phyloP scores from a whole-genome alignment of 2,113 vertebrate species.

The Corythaeola cristata region DNA sequence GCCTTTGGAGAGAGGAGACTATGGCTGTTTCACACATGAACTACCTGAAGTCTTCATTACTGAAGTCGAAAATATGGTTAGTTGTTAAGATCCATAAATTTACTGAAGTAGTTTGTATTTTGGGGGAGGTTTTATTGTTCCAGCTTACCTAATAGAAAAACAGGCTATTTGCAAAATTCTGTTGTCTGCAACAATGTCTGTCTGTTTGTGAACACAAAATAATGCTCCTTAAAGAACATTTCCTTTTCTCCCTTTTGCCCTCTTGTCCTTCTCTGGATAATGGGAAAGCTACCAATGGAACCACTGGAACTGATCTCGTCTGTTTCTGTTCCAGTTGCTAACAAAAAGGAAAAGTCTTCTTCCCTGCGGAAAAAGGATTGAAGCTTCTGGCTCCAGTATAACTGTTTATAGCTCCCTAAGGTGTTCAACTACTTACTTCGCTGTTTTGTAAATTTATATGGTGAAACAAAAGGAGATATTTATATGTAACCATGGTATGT shows the following conservation, averaged over 20 bases:
- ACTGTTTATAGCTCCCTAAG: not conserved
- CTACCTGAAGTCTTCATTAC: not conserved
- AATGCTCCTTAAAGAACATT: not conserved
- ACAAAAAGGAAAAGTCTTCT: not conserved
- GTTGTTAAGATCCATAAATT: not conserved
- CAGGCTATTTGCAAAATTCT: not conserved
- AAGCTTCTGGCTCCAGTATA: not conserved
- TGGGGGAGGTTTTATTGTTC: not conserved
- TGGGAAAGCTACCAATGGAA: not conserved
- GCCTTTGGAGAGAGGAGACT: not conserved
- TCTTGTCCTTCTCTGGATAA: not conserved
- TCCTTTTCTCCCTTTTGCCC: not conserved
- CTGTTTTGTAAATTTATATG: not conserved
- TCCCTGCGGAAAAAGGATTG: not conserved
- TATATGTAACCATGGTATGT: not conserved
- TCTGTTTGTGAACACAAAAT: not conserved
- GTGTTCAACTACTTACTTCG: not conserved
- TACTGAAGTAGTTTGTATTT: not conserved
- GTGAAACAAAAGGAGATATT: constrained; percentile 24
- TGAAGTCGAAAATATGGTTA: not conserved
- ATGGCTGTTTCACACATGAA: not conserved
- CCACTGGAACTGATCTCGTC: not conserved
- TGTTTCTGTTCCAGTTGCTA: not conserved
- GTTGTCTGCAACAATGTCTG: too few species aligned
- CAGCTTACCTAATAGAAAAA: not conserved